Conservation (phyloP, 2,797 vertebrate genomes). For the Pyrocephalus nanus region DNA sequence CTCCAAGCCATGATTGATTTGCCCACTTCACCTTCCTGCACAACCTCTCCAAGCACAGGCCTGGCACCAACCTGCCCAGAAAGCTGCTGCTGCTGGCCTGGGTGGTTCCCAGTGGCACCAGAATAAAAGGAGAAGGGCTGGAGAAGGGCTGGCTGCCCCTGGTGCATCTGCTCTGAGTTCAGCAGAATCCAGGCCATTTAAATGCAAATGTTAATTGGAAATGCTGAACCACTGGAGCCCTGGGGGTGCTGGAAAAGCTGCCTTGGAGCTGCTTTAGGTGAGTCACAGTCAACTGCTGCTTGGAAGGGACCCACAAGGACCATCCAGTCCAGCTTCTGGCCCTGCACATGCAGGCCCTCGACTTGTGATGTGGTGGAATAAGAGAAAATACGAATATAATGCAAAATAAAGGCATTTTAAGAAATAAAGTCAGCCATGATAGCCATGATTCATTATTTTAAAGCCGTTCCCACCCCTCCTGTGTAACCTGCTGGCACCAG, state of each 20-base stretch:
- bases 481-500: constrained; percentile 19
- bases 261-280: background rate
- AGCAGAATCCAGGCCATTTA: background rate
- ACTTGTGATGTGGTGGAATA: background rate
- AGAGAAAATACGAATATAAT: background rate
- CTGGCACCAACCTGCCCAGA: background rate
- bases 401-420: background rate
- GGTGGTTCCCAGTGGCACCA: rapidly evolving
- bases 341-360: background rate
- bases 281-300: background rate
- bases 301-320: background rate
- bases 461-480: constrained; percentile 3
- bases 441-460: background rate
- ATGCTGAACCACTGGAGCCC: background rate
- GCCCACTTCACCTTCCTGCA: background rate
- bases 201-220: constrained; percentile 24
- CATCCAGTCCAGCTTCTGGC: background rate
- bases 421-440: background rate
- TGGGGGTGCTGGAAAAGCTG: constrained; percentile 15
- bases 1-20: background rate
- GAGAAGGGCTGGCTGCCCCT: background rate
- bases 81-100: background rate
- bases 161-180: background rate
- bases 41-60: background rate
- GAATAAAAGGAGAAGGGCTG: background rate